Percentiles rank a stretch among this genome's conserved stretches.
phyloP scores from a whole-genome alignment of 92 coral and sea anemone species.

The Epizoanthus rinbou region DNA sequence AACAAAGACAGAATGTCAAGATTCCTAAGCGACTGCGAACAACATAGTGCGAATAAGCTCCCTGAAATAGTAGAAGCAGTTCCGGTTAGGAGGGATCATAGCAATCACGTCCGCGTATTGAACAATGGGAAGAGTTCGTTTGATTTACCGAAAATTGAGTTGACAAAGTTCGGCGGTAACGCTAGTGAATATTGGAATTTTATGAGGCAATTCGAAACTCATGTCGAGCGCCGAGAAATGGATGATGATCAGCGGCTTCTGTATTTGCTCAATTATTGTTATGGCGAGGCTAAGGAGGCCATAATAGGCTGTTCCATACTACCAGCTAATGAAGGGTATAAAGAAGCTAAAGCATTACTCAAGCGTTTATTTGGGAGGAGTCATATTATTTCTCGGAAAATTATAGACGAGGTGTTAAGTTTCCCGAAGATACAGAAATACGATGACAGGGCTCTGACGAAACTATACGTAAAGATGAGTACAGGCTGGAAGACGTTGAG shows the following conservation, averaged over 20 bases:
- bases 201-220: no score
- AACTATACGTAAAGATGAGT: not conserved
- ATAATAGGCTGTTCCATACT: not conserved
- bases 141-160: not conserved
- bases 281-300: no score
- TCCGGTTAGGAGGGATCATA: not conserved
- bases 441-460: no score
- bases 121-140: not conserved
- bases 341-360: no score
- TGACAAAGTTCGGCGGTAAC: not conserved
- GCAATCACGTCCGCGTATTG: slow-evolving; percentile 3
- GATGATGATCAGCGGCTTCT: not conserved
- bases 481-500: not conserved
- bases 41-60: not conserved
- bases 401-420: not conserved
- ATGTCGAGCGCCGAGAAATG: not conserved
- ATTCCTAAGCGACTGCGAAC: slow-evolving; percentile 5
- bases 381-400: not conserved
- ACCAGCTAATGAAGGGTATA: not conserved
- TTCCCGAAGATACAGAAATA: not conserved
- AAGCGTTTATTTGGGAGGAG: not conserved
- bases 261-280: not conserved
- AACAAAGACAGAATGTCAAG: slow-evolving; percentile 4
- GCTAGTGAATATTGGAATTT: not conserved
- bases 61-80: not conserved